Percentiles rank a stretch among this genome's conserved stretches.
These are phyloP conservation scores for Lithophane socia DNA, from an alignment of 2,888 invertebrate species.

Conservation along the genomic window DNA sequence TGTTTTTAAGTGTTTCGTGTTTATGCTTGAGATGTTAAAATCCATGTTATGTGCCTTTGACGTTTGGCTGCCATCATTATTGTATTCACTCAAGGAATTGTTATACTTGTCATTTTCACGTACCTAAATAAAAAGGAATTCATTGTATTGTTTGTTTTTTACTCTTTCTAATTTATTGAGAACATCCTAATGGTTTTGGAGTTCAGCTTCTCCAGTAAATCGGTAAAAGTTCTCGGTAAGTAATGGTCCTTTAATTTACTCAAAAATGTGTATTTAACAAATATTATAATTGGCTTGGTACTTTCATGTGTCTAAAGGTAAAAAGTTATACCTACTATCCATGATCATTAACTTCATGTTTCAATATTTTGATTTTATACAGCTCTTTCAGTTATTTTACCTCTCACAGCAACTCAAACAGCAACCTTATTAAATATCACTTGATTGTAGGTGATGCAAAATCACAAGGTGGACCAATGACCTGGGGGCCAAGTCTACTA, in stretches of 20 bases:
- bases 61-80: constrained; percentile 76
- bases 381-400: not conserved
- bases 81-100: constrained; percentile 80
- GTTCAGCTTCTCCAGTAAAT: not conserved
- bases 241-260: not conserved
- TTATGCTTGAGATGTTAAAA: constrained; percentile 73
- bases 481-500: no score
- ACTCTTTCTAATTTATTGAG: not conserved
- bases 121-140: constrained; percentile 84
- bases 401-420: no score
- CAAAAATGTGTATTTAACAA: not conserved
- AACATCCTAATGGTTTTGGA: not conserved
- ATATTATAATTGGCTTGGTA: not conserved
- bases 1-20: constrained; percentile 68
- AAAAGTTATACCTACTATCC: not conserved
- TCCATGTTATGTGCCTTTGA: constrained; percentile 80
- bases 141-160: constrained; percentile 78
- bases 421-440: no score
- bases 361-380: not conserved
- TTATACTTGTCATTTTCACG: constrained; percentile 82
- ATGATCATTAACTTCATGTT: not conserved
- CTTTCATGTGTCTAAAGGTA: not conserved
- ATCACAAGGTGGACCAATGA: no score
- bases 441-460: no score
- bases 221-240: no score